A percentile compares a stretch with the other conserved stretches of the same genome.
These are phyloP conservation scores for Meles meles DNA, from an alignment of 2,113 vertebrate species.

Conservation along the genomic window DNA sequence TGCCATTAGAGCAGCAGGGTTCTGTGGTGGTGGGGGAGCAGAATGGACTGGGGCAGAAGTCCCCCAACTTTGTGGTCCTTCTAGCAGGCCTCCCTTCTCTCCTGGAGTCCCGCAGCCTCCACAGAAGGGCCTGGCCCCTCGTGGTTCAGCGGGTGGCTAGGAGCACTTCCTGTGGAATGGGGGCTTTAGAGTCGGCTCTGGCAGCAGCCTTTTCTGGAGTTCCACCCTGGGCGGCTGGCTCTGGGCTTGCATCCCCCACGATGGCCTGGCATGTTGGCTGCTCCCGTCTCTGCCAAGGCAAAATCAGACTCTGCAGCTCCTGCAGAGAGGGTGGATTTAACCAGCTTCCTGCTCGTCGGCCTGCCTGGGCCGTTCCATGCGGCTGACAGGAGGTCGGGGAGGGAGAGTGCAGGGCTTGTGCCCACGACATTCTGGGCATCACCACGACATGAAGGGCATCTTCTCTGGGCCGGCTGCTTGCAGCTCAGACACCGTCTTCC, in stretches of 20 bases:
- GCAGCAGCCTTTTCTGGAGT: conserved; percentile 31
- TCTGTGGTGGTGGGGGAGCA: not conserved
- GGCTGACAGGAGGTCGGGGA: not conserved
- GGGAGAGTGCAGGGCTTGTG: not conserved
- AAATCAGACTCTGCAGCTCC: conserved; percentile 63
- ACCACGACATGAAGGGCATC: no score
- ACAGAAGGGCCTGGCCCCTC: not conserved
- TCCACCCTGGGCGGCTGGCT: conserved; percentile 58
- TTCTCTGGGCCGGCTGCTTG: not conserved
- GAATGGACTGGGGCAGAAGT: not conserved
- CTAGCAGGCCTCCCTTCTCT: not conserved
- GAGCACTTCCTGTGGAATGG: rapidly evolving
- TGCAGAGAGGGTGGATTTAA: conserved; percentile 51
- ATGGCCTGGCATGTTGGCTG: conserved; percentile 4
- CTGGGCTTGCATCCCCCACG: conserved; percentile 48
- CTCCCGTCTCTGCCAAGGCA: conserved; percentile 70
- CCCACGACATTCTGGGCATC: not conserved
- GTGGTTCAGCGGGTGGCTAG: no score
- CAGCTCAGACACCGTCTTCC: not conserved
- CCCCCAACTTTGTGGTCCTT: not conserved
- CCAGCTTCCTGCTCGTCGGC: not conserved
- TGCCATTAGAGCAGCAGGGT: not conserved
- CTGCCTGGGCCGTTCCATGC: not conserved
- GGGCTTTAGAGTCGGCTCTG: conserved; percentile 29
- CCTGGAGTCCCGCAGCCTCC: not conserved